Base-by-base conservation (phyloP, 1,140 invertebrate genomes). In the Chymomyza costata region DNA sequence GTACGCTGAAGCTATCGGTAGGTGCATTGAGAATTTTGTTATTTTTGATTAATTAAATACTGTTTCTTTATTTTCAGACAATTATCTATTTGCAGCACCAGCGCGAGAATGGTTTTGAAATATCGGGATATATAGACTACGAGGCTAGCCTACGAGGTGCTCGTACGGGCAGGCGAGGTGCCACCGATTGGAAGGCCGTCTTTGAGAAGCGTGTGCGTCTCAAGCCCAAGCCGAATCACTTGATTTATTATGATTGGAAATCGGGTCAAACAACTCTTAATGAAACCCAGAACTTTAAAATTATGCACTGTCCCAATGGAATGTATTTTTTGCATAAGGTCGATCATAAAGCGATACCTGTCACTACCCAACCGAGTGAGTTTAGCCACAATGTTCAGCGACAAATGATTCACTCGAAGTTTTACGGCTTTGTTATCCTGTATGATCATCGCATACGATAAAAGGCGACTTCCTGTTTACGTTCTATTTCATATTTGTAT, bases 211-310 rank as follows among this genome's bases (percentile, higher is more conserved):
- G 47, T 5, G 14, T 11, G 0, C 1, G 28, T n/a, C 2, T 61
- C 14, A 14, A 28, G 1, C 58, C 58, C 1, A 61, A 61, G 16
- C 52, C 30, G 8, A 55, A 16, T 0, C 43, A 55, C 7, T 11
- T 60, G 6, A 60, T 50, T 6, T 60, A 28, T 7, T 61, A 34
- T 11, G 52, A 61, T n/a, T 49, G 58, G 52, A 45, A 60, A 14
- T 39, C 15, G 2, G 34, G 40, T 5, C n/a, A 11, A n/a, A 8
- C 19, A 0, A 13, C 0, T 13, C 5, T 49, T 5, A 56, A 31
- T 6, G 16, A 45, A 10, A 45, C 52, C 0, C 31, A 61, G 1
- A 61, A 50, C 16, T 61, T 21, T 3, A 7, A 45, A 1, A 13
- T 25, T 0, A 2, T 50, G 2, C 10, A 6, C 1, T 16, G 19